phyloP scores from a whole-genome alignment of 1,140 invertebrate species.

The Phymorhynchus buccinoides region DNA sequence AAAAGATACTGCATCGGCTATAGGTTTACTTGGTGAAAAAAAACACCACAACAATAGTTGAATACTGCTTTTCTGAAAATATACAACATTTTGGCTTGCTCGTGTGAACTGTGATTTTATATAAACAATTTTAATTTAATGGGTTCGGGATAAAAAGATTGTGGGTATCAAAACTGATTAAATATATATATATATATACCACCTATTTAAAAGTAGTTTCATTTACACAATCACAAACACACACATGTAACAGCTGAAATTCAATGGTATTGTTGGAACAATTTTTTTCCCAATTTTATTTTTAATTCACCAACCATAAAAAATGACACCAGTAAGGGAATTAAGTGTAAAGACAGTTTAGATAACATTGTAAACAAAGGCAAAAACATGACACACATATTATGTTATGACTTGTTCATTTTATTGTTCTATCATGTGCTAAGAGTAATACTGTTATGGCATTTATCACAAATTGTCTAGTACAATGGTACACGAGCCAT shows the following conservation, averaged over 20 bases:
- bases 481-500: too few relatives aligned
- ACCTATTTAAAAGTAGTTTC: background rate
- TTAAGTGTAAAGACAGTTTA: background rate
- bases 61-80: too few relatives aligned
- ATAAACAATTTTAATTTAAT: background rate
- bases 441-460: constrained; percentile 12
- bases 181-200: too few relatives aligned
- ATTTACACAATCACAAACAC: background rate
- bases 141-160: too few relatives aligned
- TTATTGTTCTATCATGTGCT: background rate
- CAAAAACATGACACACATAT: background rate
- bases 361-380: background rate
- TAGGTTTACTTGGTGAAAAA: too few relatives aligned
- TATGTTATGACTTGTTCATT: background rate
- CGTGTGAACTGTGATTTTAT: background rate
- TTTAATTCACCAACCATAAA: background rate
- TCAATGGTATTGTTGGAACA: background rate
- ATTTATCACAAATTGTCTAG: background rate
- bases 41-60: too few relatives aligned
- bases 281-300: background rate
- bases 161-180: too few relatives aligned
- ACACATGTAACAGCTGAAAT: background rate
- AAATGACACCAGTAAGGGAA: background rate
- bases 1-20: too few relatives aligned
- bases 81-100: too few relatives aligned